phyloP scores from a whole-genome alignment of 2,888 invertebrate genomes.

The Trichogramma evanescens region DNA sequence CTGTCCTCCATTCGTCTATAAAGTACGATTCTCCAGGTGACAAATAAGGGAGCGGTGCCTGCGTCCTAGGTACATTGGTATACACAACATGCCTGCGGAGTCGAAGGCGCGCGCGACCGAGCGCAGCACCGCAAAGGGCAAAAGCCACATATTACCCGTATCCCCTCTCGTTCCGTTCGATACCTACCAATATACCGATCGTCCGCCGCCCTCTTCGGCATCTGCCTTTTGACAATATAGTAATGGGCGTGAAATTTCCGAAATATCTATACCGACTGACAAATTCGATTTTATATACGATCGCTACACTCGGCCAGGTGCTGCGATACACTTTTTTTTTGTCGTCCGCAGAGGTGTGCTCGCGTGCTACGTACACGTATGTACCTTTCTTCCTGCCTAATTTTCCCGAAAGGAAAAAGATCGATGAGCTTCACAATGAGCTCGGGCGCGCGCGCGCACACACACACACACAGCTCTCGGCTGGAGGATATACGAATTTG shows the following conservation, averaged over 20 bases:
- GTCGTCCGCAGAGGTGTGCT: not conserved
- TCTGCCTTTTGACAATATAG: slow-evolving; percentile 40
- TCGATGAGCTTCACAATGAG: not conserved
- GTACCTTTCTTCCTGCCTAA: not conserved
- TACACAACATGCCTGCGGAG: too few species aligned
- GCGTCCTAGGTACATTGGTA: too few species aligned
- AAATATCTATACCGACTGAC: slow-evolving; percentile 38
- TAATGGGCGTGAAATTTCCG: slow-evolving; percentile 46
- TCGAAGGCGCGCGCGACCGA: not conserved
- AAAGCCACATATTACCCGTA: slow-evolving; percentile 27
- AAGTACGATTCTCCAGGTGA: too few species aligned
- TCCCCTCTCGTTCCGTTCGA: slow-evolving; percentile 5
- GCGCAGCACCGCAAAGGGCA: slow-evolving; percentile 7
- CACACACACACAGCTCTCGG: too few species aligned
- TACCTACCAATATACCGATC: slow-evolving; percentile 4
- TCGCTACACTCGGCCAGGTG: slow-evolving; percentile 30
- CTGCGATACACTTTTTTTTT: not conserved
- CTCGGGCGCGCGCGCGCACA: not conserved
- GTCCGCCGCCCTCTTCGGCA: slow-evolving; percentile 27
- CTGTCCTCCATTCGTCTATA: too few species aligned
- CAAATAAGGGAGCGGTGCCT: too few species aligned
- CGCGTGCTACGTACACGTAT: not conserved
- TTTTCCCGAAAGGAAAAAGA: not conserved
- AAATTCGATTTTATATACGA: slow-evolving; percentile 39
- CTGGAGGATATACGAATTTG: too few species aligned